These are phyloP conservation scores for Tineola bisselliella DNA, from an alignment of 2,888 invertebrate species.

Conservation along the genomic window DNA sequence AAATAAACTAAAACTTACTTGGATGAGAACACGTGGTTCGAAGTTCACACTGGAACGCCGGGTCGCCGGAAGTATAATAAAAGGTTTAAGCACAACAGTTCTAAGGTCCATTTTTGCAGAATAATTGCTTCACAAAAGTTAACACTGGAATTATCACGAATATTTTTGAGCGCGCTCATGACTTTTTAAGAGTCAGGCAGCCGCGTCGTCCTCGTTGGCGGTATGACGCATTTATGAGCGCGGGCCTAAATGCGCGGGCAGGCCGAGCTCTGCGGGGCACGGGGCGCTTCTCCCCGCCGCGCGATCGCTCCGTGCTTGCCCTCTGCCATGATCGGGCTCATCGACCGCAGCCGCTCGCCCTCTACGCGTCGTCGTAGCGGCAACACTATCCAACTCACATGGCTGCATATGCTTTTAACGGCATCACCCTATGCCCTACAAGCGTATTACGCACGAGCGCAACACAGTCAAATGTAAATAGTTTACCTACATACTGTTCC, in stretches of 20 bases:
- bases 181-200: slow-evolving; percentile 28
- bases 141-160: slow-evolving; percentile 34
- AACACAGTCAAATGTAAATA: background rate
- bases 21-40: slow-evolving; percentile 48
- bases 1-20: slow-evolving; percentile 58
- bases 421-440: slow-evolving; percentile 23
- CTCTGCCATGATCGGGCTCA: slow-evolving; percentile 56
- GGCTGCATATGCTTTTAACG: background rate
- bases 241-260: slow-evolving; percentile 44
- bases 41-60: slow-evolving; percentile 22
- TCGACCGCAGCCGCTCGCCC: slow-evolving; percentile 51
- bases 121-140: background rate
- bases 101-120: background rate
- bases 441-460: slow-evolving; percentile 9
- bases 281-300: slow-evolving; percentile 16
- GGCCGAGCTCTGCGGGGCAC: slow-evolving; percentile 37
- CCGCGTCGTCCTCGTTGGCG: slow-evolving; percentile 49
- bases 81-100: background rate
- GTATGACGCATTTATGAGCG: slow-evolving; percentile 66
- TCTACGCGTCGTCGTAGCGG: background rate
- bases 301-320: slow-evolving; percentile 38
- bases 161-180: slow-evolving; percentile 42
- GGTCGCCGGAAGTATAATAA: background rate
- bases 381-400: background rate
- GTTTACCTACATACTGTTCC: background rate